Conservation (phyloP, 2,888 invertebrate genomes). For the Brachyptera putata region DNA sequence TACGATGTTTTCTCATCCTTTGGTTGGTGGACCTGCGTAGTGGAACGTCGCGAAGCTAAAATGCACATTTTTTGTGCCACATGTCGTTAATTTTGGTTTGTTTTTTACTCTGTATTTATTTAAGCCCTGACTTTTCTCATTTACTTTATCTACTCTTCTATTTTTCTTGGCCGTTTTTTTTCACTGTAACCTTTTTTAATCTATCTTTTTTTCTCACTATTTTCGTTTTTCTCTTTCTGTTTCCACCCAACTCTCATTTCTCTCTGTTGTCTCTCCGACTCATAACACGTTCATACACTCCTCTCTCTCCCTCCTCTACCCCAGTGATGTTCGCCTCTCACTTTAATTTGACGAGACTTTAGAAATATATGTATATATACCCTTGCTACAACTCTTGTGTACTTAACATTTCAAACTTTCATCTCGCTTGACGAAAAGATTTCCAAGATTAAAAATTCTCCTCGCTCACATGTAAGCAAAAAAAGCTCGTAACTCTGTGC, state of each 20-base stretch:
- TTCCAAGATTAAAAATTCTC: slow-evolving; percentile 9
- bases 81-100: slow-evolving; percentile 15
- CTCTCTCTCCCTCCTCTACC: neutral
- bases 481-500: neutral
- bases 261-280: too few relatives aligned
- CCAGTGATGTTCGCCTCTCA: slow-evolving; percentile 6
- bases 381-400: slow-evolving; percentile 2
- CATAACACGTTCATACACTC: slow-evolving; percentile 10
- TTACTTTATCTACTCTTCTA: slow-evolving; percentile 11
- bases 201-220: neutral
- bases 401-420: slow-evolving; percentile 11
- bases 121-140: slow-evolving; percentile 13
- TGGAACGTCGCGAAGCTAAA: neutral
- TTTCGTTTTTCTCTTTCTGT: neutral
- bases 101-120: slow-evolving; percentile 20
- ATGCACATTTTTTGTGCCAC: neutral
- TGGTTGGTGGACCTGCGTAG: neutral
- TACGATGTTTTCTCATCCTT: slow-evolving; percentile 2
- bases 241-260: neutral
- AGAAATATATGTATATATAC: too few relatives aligned
- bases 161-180: slow-evolving; percentile 6
- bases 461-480: neutral
- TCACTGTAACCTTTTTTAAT: neutral
- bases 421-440: slow-evolving; percentile 1
- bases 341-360: slow-evolving; percentile 18